Evolutionary conservation across 2,888 invertebrate species (phyloP), one percentile per base, ranked within the genome.

Genomic region (Drosophila birchii): DNA sequence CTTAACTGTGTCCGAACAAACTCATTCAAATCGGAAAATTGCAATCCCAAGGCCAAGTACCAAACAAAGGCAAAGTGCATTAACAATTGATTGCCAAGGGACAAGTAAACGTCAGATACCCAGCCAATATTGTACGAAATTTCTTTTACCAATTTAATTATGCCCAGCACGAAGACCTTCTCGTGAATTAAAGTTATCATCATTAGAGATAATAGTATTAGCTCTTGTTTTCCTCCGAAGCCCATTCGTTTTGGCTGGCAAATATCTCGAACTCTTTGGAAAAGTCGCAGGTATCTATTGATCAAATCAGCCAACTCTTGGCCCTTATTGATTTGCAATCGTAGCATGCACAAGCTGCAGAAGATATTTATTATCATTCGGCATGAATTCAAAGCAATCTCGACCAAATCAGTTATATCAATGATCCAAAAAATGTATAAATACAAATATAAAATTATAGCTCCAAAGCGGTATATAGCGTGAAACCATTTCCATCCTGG

Each of bases 311-410:
- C 14, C 2, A 23, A 2, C 2, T 58, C 26, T 36, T 34, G 9
- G 3, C 18, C 14, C 14, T 36, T 4, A 18, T 9, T 6, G 2
- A 58, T 18, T 26, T 58, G 47, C 18, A 58, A 14, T 6, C 14
- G n/a, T 14, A 49, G 0, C 3, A 49, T 80, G 16, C 78, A 84
- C 38, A 74, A 12, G 5, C n/a, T 75, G 14, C 49, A 18, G 2
- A 80, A 83, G 49, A 63, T 68, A 20, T 6, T 18, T 0, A 14
- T 1, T 5, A 26, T 9, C 14, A 51, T 6, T n/a, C 51, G 34
- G 9, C 6, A 2, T 5, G 2, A 3, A n/a, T 53, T 18, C 5
- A 26, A 12, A n/a, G n/a, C 1, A 9, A 1, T 16, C 6, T 18
- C 26, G 5, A 9, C 2, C 3, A 5, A 14, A 14, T 36, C 36